Evolutionary conservation across 2,113 vertebrate genomes (phyloP).

Genomic region (Cervus canadensis): DNA sequence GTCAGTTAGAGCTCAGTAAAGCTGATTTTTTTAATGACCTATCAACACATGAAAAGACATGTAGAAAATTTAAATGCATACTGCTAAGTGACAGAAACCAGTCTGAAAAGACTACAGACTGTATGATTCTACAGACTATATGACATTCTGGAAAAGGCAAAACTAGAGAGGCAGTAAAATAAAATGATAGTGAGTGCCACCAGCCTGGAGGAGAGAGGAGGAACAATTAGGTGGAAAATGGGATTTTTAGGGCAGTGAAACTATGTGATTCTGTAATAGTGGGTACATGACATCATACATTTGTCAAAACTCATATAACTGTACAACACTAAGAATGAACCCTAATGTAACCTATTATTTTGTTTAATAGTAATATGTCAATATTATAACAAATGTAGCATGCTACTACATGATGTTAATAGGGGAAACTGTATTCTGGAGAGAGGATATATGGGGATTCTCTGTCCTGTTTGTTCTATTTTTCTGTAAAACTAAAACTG

Average conservation of each 20-base stretch:
- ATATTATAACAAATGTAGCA: background rate
- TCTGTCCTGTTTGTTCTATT: background rate
- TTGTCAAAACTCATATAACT: slow-evolving; percentile 2
- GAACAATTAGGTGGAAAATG: background rate
- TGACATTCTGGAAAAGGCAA: slow-evolving; percentile 38
- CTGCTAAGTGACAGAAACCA: background rate
- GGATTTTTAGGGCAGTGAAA: background rate
- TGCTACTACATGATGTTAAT: background rate
- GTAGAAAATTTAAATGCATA: slow-evolving; percentile 4
- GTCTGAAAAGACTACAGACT: slow-evolving; percentile 18
- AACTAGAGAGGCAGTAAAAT: background rate
- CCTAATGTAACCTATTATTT: slow-evolving; percentile 10
- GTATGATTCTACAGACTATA: background rate
- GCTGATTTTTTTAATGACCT: background rate
- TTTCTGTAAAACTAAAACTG: slow-evolving; percentile 23
- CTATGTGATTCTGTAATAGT: background rate
- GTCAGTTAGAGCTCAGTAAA: background rate
- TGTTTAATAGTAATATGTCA: background rate
- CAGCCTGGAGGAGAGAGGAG: background rate
- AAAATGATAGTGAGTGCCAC: background rate
- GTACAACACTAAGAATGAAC: background rate
- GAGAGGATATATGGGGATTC: background rate
- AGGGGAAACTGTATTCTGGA: background rate
- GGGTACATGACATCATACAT: background rate
- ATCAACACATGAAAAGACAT: slow-evolving; percentile 21